phyloP scores from a whole-genome alignment of 2,888 invertebrate species.

The Acleris emargana region DNA sequence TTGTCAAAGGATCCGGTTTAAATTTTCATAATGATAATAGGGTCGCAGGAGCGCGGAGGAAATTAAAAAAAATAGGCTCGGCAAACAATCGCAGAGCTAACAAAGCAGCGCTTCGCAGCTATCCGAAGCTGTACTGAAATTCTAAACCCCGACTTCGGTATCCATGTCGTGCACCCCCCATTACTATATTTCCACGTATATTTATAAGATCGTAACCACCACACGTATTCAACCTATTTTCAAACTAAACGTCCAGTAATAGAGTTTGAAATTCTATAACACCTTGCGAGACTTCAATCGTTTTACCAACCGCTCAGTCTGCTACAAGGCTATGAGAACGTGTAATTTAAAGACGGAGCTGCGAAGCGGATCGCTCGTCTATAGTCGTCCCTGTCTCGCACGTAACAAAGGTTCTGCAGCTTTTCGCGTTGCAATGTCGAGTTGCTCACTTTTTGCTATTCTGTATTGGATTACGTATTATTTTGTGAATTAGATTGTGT shows the following conservation, averaged over 20 bases:
- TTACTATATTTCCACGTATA: slow-evolving; percentile 75
- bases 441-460: slow-evolving; percentile 80
- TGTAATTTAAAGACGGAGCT: slow-evolving; percentile 82
- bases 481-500: slow-evolving; percentile 82
- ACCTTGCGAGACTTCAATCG: slow-evolving; percentile 43
- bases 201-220: slow-evolving; percentile 49
- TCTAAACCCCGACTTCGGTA: slow-evolving; percentile 82
- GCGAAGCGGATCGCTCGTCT: slow-evolving; percentile 49
- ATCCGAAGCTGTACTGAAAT: slow-evolving; percentile 84
- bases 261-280: slow-evolving; percentile 47
- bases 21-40: slow-evolving; percentile 52
- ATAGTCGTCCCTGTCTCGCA: slow-evolving; percentile 62
- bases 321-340: slow-evolving; percentile 83
- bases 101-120: slow-evolving; percentile 81
- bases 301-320: slow-evolving; percentile 48
- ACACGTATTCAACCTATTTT: slow-evolving; percentile 23
- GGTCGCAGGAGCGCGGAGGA: slow-evolving; percentile 52
- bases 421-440: slow-evolving; percentile 64
- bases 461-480: slow-evolving; percentile 80
- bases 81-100: slow-evolving; percentile 79
- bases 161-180: slow-evolving; percentile 83
- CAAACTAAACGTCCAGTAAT: not conserved
- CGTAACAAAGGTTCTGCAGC: slow-evolving; percentile 55
- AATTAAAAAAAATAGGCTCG: slow-evolving; percentile 70
- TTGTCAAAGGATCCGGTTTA: slow-evolving; percentile 42